Evolutionary conservation across 30 jellyfish, hydroid and myxozoan genomes (phyloP).

Genomic region (Cassiopea xamachana): DNA sequence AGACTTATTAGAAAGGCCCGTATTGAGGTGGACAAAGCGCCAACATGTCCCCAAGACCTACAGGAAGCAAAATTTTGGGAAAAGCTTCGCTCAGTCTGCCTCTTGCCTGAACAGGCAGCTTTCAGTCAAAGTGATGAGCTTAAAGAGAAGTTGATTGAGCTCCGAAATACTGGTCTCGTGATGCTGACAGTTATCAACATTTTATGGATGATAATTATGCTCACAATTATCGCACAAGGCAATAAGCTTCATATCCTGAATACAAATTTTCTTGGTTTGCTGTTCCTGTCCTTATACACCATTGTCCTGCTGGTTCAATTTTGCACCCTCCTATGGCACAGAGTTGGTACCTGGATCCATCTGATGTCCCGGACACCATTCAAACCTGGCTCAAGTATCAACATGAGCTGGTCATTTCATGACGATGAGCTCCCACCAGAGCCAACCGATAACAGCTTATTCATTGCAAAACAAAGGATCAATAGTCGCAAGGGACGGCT

Average conservation of each 20-base stretch:
- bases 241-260: conserved; percentile 84
- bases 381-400: conserved; percentile 83
- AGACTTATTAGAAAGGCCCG: conserved; percentile 89
- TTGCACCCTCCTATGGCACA: conserved; percentile 85
- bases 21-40: conserved; percentile 73
- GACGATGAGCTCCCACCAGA: conserved; percentile 94
- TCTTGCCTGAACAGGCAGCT: conserved; percentile 98
- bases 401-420: conserved; percentile 90
- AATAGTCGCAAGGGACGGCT: conserved; percentile 40
- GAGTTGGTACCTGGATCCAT: conserved; percentile 95
- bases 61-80: conserved; percentile 86
- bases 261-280: conserved; percentile 91
- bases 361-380: conserved; percentile 94
- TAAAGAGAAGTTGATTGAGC: conserved; percentile 83
- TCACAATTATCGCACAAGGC: conserved; percentile 91
- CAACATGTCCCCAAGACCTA: conserved; percentile 25
- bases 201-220: conserved; percentile 93
- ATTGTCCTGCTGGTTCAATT: conserved; percentile 84
- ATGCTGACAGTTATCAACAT: conserved; percentile 84
- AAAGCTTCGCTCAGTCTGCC: conserved; percentile 76
- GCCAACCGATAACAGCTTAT: conserved; percentile 73
- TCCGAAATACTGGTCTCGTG: conserved; percentile 91
- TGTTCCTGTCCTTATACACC: conserved; percentile 81
- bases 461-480: conserved; percentile 59
- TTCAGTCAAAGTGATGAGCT: conserved; percentile 95